Base-by-base conservation (phyloP, 2,797 vertebrate species). In the Scyliorhinus canicula region DNA sequence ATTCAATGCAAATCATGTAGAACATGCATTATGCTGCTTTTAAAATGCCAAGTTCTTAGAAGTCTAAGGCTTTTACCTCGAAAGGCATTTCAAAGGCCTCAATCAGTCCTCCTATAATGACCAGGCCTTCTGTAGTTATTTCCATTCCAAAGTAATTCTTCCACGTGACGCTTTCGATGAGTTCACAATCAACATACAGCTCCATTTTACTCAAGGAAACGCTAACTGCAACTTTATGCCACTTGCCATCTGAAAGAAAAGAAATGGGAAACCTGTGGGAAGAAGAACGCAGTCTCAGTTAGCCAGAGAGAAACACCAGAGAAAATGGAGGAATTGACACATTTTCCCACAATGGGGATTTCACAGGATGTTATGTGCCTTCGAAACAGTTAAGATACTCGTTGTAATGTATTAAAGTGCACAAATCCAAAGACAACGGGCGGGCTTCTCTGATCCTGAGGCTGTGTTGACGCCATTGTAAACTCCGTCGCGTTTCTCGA, bases 81-180 rank as follows among this genome's bases (percentile, higher is more conserved):
- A 98, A 99, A 0, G 98, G 98, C 52, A 97, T 98, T 95, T 98
- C 98, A 0, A 97, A 98, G 85, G 97, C 96, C 95, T 98, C 98
- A 0, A 98, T 95, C 95, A 97, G 97, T 94, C 98, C 98, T 60
- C 98, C 98, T 0, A 98, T 35, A 96, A 99, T 96, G 86, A 98
- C 95, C 74, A 98, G 97, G 9, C 98, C 98, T 0, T 98, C 97
- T 0, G 97, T 96, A 95, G 95, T 95, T 96, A 98, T 96, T 67
- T 96, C 97, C 96, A 98, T 96, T 63, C 98, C 97, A 0, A 97
- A 96, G 88, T 98, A 97, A 57, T 96, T 97, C 95, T 96, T 95
- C 98, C 98, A 99, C 95, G 97, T 97, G 65, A 98, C 97, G 0
- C 97, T 98, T 96, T 98, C 98, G 96, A 98, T 96, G 97, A 98